phyloP scores from a whole-genome alignment of 2,113 vertebrate genomes.

The Antennarius striatus region DNA sequence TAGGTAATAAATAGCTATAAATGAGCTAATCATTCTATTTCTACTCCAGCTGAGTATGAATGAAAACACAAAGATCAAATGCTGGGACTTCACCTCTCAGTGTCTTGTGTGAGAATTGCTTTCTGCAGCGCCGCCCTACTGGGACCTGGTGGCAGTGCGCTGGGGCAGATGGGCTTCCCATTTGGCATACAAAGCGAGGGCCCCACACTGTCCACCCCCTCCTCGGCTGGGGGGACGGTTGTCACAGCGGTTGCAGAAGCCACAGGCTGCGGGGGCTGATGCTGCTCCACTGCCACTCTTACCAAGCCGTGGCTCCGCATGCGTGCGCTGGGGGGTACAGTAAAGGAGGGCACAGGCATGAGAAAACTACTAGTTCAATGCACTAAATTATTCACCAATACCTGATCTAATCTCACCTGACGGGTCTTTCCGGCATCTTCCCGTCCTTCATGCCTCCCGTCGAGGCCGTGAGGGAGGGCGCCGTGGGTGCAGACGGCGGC shows the following conservation, averaged over 20 bases:
- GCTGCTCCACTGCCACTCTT: slow-evolving; percentile 62
- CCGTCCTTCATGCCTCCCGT: slow-evolving; percentile 60
- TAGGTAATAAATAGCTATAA: too few relatives aligned
- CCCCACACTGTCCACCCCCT: slow-evolving; percentile 86
- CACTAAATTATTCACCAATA: background rate
- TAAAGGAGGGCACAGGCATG: background rate
- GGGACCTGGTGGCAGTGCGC: slow-evolving; percentile 83
- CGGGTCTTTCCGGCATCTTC: slow-evolving; percentile 74
- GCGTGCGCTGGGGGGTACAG: slow-evolving; percentile 76
- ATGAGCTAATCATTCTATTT: background rate
- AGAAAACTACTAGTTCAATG: background rate
- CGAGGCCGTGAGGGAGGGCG: slow-evolving; percentile 62
- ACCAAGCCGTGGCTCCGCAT: slow-evolving; percentile 85
- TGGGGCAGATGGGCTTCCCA: slow-evolving; percentile 83
- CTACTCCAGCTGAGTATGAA: background rate
- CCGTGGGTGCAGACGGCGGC: slow-evolving; percentile 48
- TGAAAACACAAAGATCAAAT: background rate
- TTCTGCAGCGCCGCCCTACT: slow-evolving; percentile 87
- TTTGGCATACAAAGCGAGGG: slow-evolving; percentile 85
- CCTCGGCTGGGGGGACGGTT: slow-evolving; percentile 71
- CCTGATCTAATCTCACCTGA: slow-evolving; percentile 60
- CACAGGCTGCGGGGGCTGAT: slow-evolving; percentile 51
- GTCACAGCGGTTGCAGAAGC: slow-evolving; percentile 42
- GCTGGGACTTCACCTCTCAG: slow-evolving; percentile 79
- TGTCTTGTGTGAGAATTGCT: slow-evolving; percentile 87